These are phyloP conservation scores for Seriola quinqueradiata DNA, from an alignment of 2,113 vertebrate genomes.

Conservation along the genomic window DNA sequence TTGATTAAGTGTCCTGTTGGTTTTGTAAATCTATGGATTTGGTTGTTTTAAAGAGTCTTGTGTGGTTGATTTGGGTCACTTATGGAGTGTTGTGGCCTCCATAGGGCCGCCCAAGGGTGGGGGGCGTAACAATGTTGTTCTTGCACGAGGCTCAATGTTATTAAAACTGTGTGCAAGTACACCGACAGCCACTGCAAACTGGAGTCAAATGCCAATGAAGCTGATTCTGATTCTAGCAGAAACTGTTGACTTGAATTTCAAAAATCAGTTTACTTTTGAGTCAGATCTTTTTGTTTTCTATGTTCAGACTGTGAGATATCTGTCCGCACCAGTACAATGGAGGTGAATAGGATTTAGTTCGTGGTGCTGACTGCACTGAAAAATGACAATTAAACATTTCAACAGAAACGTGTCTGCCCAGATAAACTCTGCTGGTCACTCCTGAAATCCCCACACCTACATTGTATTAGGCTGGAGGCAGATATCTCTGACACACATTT, in stretches of 20 bases:
- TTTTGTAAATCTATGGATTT: too few relatives aligned
- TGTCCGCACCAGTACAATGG: background rate
- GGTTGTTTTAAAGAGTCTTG: too few relatives aligned
- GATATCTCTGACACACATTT: conserved; percentile 42
- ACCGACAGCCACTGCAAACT: background rate
- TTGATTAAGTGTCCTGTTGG: too few relatives aligned
- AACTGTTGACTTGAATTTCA: background rate
- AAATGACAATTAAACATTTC: conserved; percentile 18
- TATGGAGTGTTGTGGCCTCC: too few relatives aligned
- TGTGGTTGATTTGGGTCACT: too few relatives aligned
- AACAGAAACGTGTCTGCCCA: background rate
- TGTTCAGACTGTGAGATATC: background rate
- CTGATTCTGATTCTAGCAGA: background rate
- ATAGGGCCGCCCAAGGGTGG: too few relatives aligned
- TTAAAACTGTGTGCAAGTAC: background rate
- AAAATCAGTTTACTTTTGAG: background rate
- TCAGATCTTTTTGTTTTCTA: background rate
- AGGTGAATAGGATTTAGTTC: background rate
- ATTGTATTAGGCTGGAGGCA: conserved; percentile 18
- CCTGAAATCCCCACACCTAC: conserved; percentile 15
- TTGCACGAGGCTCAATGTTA: background rate
- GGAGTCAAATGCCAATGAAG: background rate
- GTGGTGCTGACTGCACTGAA: background rate
- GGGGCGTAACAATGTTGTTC: too few relatives aligned
- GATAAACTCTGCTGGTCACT: conserved; percentile 17